Evolutionary conservation across 2,113 vertebrate species (phyloP).

Genomic region (Procavia capensis): DNA sequence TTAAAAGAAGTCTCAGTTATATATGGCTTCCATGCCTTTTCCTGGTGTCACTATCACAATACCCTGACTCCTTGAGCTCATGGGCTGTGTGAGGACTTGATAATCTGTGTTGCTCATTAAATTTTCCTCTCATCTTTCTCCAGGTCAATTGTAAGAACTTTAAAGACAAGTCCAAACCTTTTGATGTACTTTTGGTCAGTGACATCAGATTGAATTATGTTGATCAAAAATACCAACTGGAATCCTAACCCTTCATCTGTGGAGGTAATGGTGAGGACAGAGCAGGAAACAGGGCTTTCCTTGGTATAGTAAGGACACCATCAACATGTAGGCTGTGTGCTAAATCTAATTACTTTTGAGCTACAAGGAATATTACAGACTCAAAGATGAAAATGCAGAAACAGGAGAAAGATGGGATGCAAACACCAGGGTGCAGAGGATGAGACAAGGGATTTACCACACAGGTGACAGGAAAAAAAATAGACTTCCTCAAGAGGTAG

Average conservation of each 20-base stretch:
- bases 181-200: neutral
- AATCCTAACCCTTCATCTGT: neutral
- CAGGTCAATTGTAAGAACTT: slow-evolving; percentile 48
- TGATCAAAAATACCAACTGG: neutral
- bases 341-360: too few species aligned
- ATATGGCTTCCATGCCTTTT: neutral
- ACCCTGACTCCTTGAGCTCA: slow-evolving; percentile 6
- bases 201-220: neutral
- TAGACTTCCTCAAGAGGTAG: too few species aligned
- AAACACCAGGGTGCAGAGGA: too few species aligned
- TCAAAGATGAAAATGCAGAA: too few species aligned
- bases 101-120: neutral
- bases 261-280: neutral
- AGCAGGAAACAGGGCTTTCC: neutral
- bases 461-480: too few species aligned
- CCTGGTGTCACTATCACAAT: neutral
- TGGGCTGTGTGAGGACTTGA: too few species aligned
- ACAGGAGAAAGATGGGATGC: too few species aligned
- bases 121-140: neutral
- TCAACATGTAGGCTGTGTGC: too few species aligned
- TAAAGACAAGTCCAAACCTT: neutral
- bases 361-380: too few species aligned
- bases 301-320: neutral
- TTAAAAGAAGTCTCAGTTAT: slow-evolving; percentile 52
- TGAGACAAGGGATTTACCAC: too few species aligned